A percentile compares a stretch with the other conserved stretches of the same genome.
Evolutionary conservation across 2,888 invertebrate species (phyloP).

Genomic region (Ectemnius lituratus): DNA sequence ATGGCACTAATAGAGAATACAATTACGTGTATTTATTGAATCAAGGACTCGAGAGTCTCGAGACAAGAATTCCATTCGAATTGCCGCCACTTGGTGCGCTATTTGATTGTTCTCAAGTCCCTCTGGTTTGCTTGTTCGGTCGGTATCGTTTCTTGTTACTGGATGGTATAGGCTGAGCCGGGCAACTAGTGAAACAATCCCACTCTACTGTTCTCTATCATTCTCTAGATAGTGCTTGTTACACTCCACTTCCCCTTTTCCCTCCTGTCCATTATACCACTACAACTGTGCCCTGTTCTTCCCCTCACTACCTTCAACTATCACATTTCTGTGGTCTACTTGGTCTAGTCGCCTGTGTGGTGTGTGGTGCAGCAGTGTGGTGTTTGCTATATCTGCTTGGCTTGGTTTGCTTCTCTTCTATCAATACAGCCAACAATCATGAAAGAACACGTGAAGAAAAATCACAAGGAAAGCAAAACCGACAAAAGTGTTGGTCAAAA

Average conservation of each 20-base stretch:
- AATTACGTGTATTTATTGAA: conserved; percentile 10
- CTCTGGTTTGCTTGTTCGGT: conserved; percentile 33
- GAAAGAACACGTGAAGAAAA: conserved; percentile 11
- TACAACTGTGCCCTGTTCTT: no score
- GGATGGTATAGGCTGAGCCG: no score
- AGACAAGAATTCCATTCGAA: conserved; percentile 35
- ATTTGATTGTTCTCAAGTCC: conserved; percentile 36
- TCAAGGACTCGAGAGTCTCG: background rate
- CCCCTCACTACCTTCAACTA: no score
- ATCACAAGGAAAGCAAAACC: background rate
- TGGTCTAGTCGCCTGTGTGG: no score
- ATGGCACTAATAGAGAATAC: background rate
- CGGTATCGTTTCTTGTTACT: conserved; percentile 8
- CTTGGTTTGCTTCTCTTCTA: no score
- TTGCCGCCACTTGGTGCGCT: conserved; percentile 42
- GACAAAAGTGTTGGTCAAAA: background rate
- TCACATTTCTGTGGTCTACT: no score
- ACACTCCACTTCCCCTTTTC: no score
- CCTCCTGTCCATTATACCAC: no score
- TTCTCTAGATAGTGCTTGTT: background rate
- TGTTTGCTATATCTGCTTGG: no score
- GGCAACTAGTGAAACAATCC: no score
- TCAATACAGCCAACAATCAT: conserved; percentile 31
- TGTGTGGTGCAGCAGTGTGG: no score
- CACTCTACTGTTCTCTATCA: background rate